Evolutionary conservation across 1,140 invertebrate genomes (phyloP).

Genomic region (Artemia franciscana): DNA sequence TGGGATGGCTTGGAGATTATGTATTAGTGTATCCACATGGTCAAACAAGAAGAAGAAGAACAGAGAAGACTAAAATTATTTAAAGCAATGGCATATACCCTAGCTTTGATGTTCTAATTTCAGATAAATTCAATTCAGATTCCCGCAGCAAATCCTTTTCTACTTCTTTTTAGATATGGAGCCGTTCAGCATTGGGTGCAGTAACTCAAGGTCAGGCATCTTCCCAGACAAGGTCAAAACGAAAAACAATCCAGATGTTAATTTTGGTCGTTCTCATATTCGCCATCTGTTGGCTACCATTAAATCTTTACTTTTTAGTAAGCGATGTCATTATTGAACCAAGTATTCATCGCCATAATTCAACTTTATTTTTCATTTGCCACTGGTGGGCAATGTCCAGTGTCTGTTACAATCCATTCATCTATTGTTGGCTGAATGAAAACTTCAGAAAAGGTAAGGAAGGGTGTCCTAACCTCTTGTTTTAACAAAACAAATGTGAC

Average conservation of each 20-base stretch:
- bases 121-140: too few relatives aligned
- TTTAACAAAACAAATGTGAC: too few relatives aligned
- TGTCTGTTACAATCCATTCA: slow-evolving; percentile 29
- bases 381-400: slow-evolving; percentile 28
- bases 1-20: too few relatives aligned
- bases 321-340: slow-evolving; percentile 18
- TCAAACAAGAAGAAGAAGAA: too few relatives aligned
- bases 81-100: too few relatives aligned
- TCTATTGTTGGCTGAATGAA: slow-evolving; percentile 27
- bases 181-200: slow-evolving; percentile 13
- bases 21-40: too few relatives aligned
- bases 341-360: slow-evolving; percentile 17
- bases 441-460: slow-evolving; percentile 15
- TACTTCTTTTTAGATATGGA: slow-evolving; percentile 7
- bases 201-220: slow-evolving; percentile 17
- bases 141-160: too few relatives aligned
- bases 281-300: slow-evolving; percentile 26
- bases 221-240: slow-evolving; percentile 15
- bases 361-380: slow-evolving; percentile 18
- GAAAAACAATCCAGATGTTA: slow-evolving; percentile 28
- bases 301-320: slow-evolving; percentile 24
- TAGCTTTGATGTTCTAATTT: too few relatives aligned
- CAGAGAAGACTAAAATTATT: too few relatives aligned
- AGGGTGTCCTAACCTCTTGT: too few relatives aligned
- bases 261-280: slow-evolving; percentile 26